A percentile compares a stretch with the other conserved stretches of the same genome.
Evolutionary conservation across 2,113 vertebrate genomes (phyloP).

Genomic region (Pantherophis guttatus): DNA sequence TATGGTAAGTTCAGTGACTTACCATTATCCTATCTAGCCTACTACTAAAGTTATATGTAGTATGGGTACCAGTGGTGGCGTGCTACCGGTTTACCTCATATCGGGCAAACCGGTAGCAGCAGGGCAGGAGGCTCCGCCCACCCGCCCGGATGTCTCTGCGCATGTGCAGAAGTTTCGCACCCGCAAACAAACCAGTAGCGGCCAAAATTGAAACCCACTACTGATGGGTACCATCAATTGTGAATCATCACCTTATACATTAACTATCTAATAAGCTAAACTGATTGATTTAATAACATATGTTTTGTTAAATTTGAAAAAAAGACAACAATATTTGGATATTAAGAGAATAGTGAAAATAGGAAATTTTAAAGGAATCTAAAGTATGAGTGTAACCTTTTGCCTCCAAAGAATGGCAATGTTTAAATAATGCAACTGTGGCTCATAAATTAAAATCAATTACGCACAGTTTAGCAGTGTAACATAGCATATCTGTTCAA

Average conservation of each 20-base stretch:
- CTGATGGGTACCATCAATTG: background rate
- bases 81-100: too few species aligned
- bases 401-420: background rate
- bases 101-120: too few species aligned
- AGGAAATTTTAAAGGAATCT: background rate
- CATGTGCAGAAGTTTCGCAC: too few species aligned
- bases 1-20: background rate
- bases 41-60: background rate
- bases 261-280: background rate
- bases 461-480: conserved; percentile 1
- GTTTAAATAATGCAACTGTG: conserved; percentile 16
- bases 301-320: background rate
- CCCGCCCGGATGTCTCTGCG: too few species aligned
- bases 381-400: background rate
- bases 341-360: background rate
- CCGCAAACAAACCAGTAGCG: too few species aligned
- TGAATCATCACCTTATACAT: background rate
- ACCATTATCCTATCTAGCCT: background rate
- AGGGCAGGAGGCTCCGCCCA: too few species aligned
- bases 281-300: background rate
- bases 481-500: background rate
- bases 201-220: too few species aligned
- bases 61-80: background rate
- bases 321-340: background rate
- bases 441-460: conserved; percentile 22